phyloP scores from a whole-genome alignment of 53 echinoderm and acorn worm genomes.

The Patiria pectinifera region DNA sequence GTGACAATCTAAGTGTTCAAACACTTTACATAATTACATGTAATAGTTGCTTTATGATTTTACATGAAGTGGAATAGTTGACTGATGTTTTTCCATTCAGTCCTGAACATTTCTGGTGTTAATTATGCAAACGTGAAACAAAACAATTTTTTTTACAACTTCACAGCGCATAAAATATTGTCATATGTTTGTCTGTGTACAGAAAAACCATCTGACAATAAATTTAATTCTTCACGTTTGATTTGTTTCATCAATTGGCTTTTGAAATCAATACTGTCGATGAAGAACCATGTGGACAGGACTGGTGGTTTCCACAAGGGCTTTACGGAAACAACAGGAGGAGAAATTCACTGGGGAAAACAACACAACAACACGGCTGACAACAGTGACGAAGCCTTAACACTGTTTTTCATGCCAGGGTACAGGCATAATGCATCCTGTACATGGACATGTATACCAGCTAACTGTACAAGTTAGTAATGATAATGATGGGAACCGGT shows the following conservation, averaged over 20 bases:
- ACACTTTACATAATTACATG: too few species aligned
- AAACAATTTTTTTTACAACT: too few species aligned
- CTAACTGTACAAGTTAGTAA: neutral
- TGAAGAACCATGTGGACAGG: neutral
- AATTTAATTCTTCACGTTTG: neutral
- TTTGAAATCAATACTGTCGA: slow-evolving; percentile 38
- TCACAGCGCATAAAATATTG: too few species aligned
- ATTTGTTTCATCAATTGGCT: neutral
- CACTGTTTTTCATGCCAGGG: neutral
- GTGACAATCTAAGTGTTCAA: too few species aligned
- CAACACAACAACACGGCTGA: neutral
- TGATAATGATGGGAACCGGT: slow-evolving; percentile 1
- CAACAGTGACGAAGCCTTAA: neutral
- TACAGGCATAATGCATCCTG: too few species aligned
- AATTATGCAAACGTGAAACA: too few species aligned
- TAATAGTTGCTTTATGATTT: too few species aligned
- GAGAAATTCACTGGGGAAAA: slow-evolving; percentile 31
- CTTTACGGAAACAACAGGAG: neutral
- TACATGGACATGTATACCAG: neutral
- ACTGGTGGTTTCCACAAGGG: slow-evolving; percentile 21
- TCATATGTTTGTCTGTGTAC: neutral
- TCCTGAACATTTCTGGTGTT: too few species aligned
- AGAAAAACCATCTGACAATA: neutral
- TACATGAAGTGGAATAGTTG: too few species aligned
- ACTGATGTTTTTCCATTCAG: too few species aligned